Evolutionary conservation across 1,140 invertebrate genomes (phyloP).

Genomic region (Glossosoma conforme): DNA sequence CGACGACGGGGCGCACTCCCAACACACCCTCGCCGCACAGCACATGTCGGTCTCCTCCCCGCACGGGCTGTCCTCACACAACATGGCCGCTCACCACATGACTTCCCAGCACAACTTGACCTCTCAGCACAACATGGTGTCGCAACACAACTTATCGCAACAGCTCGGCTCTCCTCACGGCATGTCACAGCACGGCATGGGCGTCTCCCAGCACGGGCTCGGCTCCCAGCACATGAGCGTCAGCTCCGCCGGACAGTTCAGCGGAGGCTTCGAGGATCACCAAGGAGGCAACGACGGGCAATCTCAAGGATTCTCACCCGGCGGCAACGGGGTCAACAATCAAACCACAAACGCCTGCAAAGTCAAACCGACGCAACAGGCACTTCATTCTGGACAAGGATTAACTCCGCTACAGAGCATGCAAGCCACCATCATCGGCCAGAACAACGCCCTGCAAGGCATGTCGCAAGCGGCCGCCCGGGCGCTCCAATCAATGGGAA

Average conservation of each 20-base stretch:
- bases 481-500: slow-evolving; percentile 24
- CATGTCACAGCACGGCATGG: slow-evolving; percentile 20
- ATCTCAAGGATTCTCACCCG: slow-evolving; percentile 33
- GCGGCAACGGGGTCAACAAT: slow-evolving; percentile 40
- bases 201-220: slow-evolving; percentile 22
- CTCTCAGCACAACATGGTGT: slow-evolving; percentile 36
- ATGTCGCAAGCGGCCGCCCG: slow-evolving; percentile 19
- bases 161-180: slow-evolving; percentile 25
- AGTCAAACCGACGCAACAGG: slow-evolving; percentile 48
- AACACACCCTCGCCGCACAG: slow-evolving; percentile 37
- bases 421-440: slow-evolving; percentile 29
- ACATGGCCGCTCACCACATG: slow-evolving; percentile 37
- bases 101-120: slow-evolving; percentile 29
- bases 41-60: slow-evolving; percentile 41
- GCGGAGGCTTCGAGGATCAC: slow-evolving; percentile 26
- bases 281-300: slow-evolving; percentile 22
- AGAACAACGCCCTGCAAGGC: slow-evolving; percentile 19
- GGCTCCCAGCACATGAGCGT: slow-evolving; percentile 26
- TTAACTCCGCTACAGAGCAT: slow-evolving; percentile 25
- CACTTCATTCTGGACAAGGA: slow-evolving; percentile 23
- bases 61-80: slow-evolving; percentile 23
- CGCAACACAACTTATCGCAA: slow-evolving; percentile 24
- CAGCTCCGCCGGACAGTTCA: slow-evolving; percentile 23
- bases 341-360: slow-evolving; percentile 45
- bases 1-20: slow-evolving; percentile 47